Evolutionary conservation across 30 jellyfish, hydroid and myxozoan genomes (phyloP), one percentile per base, ranked within the genome.

Genomic region (Hydra vulgaris): DNA sequence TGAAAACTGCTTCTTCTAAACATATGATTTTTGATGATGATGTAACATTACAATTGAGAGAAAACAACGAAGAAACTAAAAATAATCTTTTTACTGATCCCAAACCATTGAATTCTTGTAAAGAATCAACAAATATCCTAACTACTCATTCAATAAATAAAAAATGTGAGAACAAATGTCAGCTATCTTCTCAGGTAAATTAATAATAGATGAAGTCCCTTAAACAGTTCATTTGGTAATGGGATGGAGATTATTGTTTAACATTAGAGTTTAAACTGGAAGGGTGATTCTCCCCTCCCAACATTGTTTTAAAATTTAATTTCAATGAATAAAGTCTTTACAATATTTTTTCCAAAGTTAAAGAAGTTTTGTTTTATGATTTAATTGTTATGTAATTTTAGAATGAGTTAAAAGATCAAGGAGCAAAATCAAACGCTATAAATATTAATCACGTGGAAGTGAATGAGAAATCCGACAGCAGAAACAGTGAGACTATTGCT

Each of bases 1-100:
- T 3, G 12, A 23, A 69, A 3, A 15, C 25, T 23, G 76, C 27
- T 21, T 15, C 76, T 20, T 8, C 61, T 40, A 40, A 71, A 54
- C 78, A 71, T 15, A 74, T 20, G 23, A 21, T 40, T 15, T 67
- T 18, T 19, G 85, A 85, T 74, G 85, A 85, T 1, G 89, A 77
- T n/a, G n/a, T n/a, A n/a, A n/a, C n/a, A n/a, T n/a, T n/a, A n/a
- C n/a, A n/a, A n/a, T n/a, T n/a, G n/a, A n/a, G n/a, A n/a, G n/a
- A n/a, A n/a, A n/a, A n/a, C n/a, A n/a, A n/a, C n/a, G n/a, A n/a
- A n/a, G n/a, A n/a, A n/a, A n/a, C n/a, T n/a, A n/a, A n/a, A n/a
- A n/a, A n/a, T n/a, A n/a, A n/a, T n/a, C n/a, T n/a, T n/a, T n/a
- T n/a, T n/a, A n/a, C n/a, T n/a, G n/a, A n/a, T n/a, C n/a, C n/a